Evolutionary conservation across 2,113 vertebrate species (phyloP), one percentile per base, ranked within the genome.

Genomic region (Megalops atlanticus): DNA sequence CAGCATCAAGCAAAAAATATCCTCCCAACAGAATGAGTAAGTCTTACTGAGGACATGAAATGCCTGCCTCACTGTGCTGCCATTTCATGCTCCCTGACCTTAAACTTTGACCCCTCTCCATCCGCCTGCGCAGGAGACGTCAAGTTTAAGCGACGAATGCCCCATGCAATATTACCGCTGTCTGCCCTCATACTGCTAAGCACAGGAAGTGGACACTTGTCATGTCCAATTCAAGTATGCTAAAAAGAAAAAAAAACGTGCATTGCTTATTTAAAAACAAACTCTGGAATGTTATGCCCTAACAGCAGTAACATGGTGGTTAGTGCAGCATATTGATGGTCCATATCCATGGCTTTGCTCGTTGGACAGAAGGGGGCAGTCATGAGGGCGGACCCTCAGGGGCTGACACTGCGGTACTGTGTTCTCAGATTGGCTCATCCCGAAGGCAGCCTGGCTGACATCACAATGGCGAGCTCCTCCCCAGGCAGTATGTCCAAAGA

Each of bases 1-100:
- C 97, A 99, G 98, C 96, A 96, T 99, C 98, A 99, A 99, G 97
- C 96, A 97, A 97, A 98, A 98, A 97, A 95, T 99, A 89, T 92
- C 97, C 92, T 94, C 95, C 91, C 94, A 94, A 79, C 94, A 96
- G 93, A 97, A 96, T 97, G 97, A 98, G 97, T 99, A 98, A 99
- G 98, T 99, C 92, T 94, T 31, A 89, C 47, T 88, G 90, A 94
- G 95, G 93, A 87, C 88, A 93, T 91, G 92, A 94, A 95, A 96
- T 95, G 93, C 91, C 93, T 93, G 90, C 83, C 92, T 84, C 94
- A 92, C 89, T 89, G 91, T 87, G 93, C 90, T 81, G 89, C 92
- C 95, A 91, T 96, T 95, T 94, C 95, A 95, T 97, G 96, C 95
- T 96, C 97, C 93, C 92, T 82, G 89, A 92, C 91, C 89, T 93